Base-by-base conservation (phyloP, 1,140 invertebrate genomes). In the Drosophila funebris region DNA sequence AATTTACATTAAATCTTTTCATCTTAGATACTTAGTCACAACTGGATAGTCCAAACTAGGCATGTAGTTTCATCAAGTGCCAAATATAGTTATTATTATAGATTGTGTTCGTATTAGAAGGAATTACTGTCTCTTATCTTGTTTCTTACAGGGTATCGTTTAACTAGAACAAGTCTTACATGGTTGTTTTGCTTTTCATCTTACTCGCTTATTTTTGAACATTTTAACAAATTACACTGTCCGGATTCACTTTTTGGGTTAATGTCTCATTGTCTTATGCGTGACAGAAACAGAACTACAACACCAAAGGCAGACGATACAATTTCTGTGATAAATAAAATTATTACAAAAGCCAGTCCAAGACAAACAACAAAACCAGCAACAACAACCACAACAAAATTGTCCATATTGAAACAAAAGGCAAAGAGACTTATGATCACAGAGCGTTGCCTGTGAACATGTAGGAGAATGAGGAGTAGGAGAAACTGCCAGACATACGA, bases 261-360 rank as follows among this genome's bases (percentile, higher is more conserved):
- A 88, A 88, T 88, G 83, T 88, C 78, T 87, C 68, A 83, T 87
- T 88, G 78, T 87, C 76, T 83, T 54, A 22, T 31, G 70, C 56
- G 37, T 52, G 36, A 67, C 62, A 50, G 36, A 33, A 16, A 29
- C 41, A 68, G 7, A 43, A 33, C 57, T 24, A 62, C 16, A 31
- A 20, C 39, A 37, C 4, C 20, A 16, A 48, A 18, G 1, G 78
- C 71, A 88, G 83, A 76, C 76, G 83, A 88, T 87, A 79, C 83
- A 82, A 76, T 88, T 88, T 88, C 70, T 39, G 75, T 72, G 78
- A 87, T 87, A 87, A 82, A 87, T 79, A 82, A 82, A 87, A 87
- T 87, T 78, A 88, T 87, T 88, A 88, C 78, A 69, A 64, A 76
- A 79, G 61, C 44, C 54, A 66, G 53, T 56, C 69, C 39, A 64